These are phyloP conservation scores for Sturnira hondurensis DNA, from an alignment of 2,113 vertebrate genomes.

Conservation along the genomic window DNA sequence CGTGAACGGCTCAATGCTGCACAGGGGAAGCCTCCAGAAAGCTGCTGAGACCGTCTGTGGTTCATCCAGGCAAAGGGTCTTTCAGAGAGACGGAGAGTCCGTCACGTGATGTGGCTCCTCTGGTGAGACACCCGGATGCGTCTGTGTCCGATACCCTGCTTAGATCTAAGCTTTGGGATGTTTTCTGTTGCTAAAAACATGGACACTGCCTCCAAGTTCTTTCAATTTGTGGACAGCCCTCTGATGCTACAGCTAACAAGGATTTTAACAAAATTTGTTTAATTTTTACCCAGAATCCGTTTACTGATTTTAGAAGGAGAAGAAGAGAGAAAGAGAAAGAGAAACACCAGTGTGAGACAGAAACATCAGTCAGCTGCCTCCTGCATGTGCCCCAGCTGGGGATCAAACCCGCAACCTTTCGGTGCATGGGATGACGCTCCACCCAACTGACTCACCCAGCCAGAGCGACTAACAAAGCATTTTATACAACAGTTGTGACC, in stretches of 20 bases:
- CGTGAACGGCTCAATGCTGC: background rate
- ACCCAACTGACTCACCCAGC: too few species aligned
- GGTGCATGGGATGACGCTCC: too few species aligned
- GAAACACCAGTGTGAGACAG: too few species aligned
- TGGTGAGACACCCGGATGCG: background rate
- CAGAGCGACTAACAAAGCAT: background rate
- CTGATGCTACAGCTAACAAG: background rate
- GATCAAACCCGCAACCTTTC: too few species aligned
- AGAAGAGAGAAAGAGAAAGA: too few species aligned
- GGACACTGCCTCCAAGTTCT: background rate
- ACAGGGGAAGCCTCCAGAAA: background rate
- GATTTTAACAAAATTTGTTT: background rate
- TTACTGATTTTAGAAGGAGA: too few species aligned
- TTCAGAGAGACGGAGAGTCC: background rate
- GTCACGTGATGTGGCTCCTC: background rate
- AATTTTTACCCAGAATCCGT: too few species aligned
- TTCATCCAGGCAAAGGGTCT: background rate
- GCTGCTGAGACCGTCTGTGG: background rate
- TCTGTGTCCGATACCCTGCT: background rate
- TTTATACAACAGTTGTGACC: background rate
- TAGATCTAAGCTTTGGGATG: background rate
- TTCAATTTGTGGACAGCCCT: background rate
- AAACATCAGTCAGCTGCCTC: too few species aligned
- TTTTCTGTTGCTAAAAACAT: background rate
- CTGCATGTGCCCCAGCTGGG: too few species aligned